These are phyloP conservation scores for Balearica regulorum DNA, from an alignment of 2,797 vertebrate species.

Conservation along the genomic window DNA sequence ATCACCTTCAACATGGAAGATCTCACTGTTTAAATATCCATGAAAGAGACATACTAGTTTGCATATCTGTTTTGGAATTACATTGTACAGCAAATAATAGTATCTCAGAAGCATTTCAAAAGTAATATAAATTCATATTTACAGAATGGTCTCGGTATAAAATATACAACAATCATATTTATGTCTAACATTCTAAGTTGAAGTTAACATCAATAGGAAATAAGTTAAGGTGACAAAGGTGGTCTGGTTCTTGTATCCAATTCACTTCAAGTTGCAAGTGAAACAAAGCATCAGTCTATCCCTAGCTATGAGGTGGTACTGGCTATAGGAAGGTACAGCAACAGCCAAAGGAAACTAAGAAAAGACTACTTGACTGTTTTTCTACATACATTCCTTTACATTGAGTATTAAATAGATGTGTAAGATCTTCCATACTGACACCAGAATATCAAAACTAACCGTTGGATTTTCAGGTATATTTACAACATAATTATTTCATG, in stretches of 20 bases:
- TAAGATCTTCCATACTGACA: slow-evolving; percentile 80
- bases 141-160: slow-evolving; percentile 78
- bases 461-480: slow-evolving; percentile 77
- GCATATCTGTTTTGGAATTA: slow-evolving; percentile 78
- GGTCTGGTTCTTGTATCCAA: slow-evolving; percentile 74
- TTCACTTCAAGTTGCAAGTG: slow-evolving; percentile 67
- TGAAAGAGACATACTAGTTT: slow-evolving; percentile 78
- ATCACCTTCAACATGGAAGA: slow-evolving; percentile 78
- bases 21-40: slow-evolving; percentile 81
- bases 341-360: slow-evolving; percentile 68
- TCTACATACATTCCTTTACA: slow-evolving; percentile 74
- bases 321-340: slow-evolving; percentile 70
- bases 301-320: slow-evolving; percentile 66
- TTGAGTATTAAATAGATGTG: slow-evolving; percentile 72
- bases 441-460: slow-evolving; percentile 80
- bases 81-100: slow-evolving; percentile 77
- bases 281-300: slow-evolving; percentile 69
- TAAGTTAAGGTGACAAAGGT: slow-evolving; percentile 76
- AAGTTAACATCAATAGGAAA: slow-evolving; percentile 74
- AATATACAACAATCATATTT: slow-evolving; percentile 76
- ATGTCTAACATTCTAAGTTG: slow-evolving; percentile 75
- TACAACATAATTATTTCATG: slow-evolving; percentile 77
- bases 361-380: slow-evolving; percentile 68
- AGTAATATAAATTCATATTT: slow-evolving; percentile 77
- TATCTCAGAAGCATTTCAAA: slow-evolving; percentile 80